A percentile compares a stretch with the other conserved stretches of the same genome.
These are phyloP conservation scores for Erebia epiphron DNA, from an alignment of 2,888 invertebrate species.

Conservation along the genomic window DNA sequence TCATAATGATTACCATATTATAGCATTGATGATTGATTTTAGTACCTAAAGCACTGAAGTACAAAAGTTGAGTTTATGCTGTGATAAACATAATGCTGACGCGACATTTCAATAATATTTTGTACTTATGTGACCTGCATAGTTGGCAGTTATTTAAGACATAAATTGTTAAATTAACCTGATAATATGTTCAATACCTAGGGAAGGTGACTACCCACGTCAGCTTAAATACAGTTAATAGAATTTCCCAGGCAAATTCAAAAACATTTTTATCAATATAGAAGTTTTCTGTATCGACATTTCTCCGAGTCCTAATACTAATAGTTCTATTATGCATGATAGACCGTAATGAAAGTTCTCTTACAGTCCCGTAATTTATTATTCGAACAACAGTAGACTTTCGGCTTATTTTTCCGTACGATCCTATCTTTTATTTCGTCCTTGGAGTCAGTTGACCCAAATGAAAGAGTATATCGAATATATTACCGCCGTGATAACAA, in stretches of 20 bases:
- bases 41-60: too few relatives aligned
- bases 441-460: slow-evolving; percentile 10
- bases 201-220: neutral
- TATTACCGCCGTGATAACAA: slow-evolving; percentile 16
- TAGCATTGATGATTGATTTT: too few relatives aligned
- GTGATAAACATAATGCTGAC: too few relatives aligned
- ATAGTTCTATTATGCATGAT: slow-evolving; percentile 13
- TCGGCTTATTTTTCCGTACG: slow-evolving; percentile 19
- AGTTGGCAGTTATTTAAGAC: too few relatives aligned
- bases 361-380: slow-evolving; percentile 16
- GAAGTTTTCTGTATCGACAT: neutral
- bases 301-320: slow-evolving; percentile 2
- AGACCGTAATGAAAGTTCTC: slow-evolving; percentile 16
- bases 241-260: neutral
- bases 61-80: too few relatives aligned
- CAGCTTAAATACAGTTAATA: neutral
- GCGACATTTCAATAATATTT: too few relatives aligned
- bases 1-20: too few relatives aligned
- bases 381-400: slow-evolving; percentile 10
- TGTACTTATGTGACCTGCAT: too few relatives aligned
- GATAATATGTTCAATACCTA: too few relatives aligned
- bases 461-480: neutral
- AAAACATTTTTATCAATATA: neutral
- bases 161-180: too few relatives aligned
- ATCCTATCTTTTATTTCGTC: slow-evolving; percentile 14